Conservation (phyloP, 2,888 invertebrate species). For the Acronicta psi region DNA sequence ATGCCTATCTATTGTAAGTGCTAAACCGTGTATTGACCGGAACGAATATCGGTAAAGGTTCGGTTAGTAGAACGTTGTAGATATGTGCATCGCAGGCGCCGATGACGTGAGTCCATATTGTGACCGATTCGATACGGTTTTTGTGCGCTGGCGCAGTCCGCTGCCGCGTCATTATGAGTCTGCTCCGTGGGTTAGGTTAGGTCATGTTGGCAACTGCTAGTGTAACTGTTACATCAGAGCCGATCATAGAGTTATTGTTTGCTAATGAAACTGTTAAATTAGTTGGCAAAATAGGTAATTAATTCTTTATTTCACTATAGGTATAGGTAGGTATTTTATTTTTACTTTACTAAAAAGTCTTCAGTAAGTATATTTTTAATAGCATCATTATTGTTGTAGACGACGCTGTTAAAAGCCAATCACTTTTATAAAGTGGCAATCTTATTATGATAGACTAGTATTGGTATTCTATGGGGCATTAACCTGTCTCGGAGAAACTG, state of each 20-base stretch:
- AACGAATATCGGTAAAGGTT: constrained; percentile 39
- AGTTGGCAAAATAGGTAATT: no score
- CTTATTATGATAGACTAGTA: constrained; percentile 62
- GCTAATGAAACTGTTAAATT: no score
- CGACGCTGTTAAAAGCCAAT: constrained; percentile 31
- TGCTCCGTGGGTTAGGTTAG: constrained; percentile 71
- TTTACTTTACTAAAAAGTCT: neutral
- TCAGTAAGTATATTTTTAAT: constrained; percentile 9
- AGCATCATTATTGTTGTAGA: constrained; percentile 14
- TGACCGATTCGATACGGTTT: constrained; percentile 82
- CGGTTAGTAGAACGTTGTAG: constrained; percentile 44
- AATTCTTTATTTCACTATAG: no score
- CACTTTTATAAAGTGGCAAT: constrained; percentile 55
- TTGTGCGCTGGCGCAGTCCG: constrained; percentile 63
- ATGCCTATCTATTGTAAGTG: constrained; percentile 19
- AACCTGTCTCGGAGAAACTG: constrained; percentile 62
- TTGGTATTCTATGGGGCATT: constrained; percentile 54
- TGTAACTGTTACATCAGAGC: constrained; percentile 49
- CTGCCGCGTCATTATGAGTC: constrained; percentile 69
- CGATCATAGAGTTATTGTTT: constrained; percentile 5
- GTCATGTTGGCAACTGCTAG: constrained; percentile 60
- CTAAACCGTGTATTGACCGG: constrained; percentile 36
- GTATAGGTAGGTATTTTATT: no score
- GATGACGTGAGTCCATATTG: constrained; percentile 69
- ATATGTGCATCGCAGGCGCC: constrained; percentile 60